These are phyloP conservation scores for Lamellibrachia satsuma DNA, from an alignment of 2,888 invertebrate genomes.

Conservation along the genomic window DNA sequence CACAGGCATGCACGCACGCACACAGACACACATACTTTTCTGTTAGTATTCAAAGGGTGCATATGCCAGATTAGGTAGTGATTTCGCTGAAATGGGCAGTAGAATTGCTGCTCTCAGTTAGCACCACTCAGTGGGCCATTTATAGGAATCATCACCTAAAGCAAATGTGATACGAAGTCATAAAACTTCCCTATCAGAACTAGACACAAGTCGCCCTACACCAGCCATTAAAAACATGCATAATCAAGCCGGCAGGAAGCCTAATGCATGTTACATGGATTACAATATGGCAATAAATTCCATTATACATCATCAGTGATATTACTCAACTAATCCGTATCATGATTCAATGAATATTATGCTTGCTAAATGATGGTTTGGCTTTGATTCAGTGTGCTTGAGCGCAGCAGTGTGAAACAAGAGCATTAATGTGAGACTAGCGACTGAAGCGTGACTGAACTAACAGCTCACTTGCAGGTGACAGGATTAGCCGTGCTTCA, in stretches of 20 bases:
- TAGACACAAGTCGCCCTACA: slow-evolving; percentile 1
- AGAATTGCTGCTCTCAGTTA: background rate
- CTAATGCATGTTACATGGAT: background rate
- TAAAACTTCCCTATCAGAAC: background rate
- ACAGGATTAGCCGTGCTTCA: background rate
- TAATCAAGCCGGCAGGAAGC: slow-evolving; percentile 7
- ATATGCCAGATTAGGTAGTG: background rate
- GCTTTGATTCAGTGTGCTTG: slow-evolving; percentile 17
- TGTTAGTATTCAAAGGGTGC: slow-evolving; percentile 17
- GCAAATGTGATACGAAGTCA: background rate
- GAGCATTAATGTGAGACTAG: background rate
- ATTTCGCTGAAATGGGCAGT: background rate
- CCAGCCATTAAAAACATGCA: background rate
- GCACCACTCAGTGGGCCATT: background rate
- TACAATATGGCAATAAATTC: slow-evolving; percentile 17
- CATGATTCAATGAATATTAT: slow-evolving; percentile 17
- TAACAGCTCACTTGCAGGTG: background rate
- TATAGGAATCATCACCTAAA: background rate
- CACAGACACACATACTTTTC: background rate
- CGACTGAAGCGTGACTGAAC: background rate
- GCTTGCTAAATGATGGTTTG: slow-evolving; percentile 9
- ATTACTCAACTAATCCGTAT: slow-evolving; percentile 17
- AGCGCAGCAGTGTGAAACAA: background rate
- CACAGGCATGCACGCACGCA: background rate
- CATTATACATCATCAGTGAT: background rate